A percentile compares a stretch with the other conserved stretches of the same genome.
Conservation (phyloP, 2,797 vertebrate species). For the Clarias pachynema region DNA sequence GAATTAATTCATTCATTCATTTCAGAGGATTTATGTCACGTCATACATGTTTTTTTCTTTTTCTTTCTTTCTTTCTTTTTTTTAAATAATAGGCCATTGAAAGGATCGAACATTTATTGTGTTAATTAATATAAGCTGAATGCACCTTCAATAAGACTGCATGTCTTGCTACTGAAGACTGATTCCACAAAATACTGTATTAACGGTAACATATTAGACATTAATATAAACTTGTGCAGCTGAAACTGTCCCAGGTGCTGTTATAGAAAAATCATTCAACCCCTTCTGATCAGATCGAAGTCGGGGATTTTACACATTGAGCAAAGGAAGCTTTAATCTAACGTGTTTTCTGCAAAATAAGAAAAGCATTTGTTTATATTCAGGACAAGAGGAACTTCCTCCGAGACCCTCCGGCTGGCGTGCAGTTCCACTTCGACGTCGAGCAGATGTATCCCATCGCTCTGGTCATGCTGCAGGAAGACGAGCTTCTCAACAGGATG, state of each 20-base stretch:
- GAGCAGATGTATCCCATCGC: constrained; percentile 94
- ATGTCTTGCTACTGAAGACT: neutral
- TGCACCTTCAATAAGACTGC: neutral
- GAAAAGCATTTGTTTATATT: neutral
- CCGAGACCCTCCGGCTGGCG: constrained; percentile 92
- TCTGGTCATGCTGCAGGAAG: constrained; percentile 93
- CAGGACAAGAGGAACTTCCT: constrained; percentile 97
- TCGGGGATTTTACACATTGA: neutral
- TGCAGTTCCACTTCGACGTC: constrained; percentile 95
- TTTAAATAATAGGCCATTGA: too few relatives aligned
- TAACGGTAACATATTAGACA: neutral
- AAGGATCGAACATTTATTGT: too few relatives aligned
- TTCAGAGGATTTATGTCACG: too few relatives aligned
- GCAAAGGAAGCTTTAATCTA: neutral
- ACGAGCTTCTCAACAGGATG: constrained; percentile 95
- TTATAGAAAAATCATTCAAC: neutral
- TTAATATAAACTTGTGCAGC: neutral
- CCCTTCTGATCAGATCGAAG: neutral
- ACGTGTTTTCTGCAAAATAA: neutral
- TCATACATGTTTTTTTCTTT: too few relatives aligned
- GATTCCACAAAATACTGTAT: neutral
- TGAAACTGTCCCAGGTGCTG: neutral
- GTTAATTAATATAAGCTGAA: too few relatives aligned
- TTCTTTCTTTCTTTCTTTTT: too few relatives aligned
- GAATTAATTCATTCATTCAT: too few relatives aligned